Evolutionary conservation across 1,140 invertebrate species (phyloP).

Genomic region (Doryteuthis pealeii): DNA sequence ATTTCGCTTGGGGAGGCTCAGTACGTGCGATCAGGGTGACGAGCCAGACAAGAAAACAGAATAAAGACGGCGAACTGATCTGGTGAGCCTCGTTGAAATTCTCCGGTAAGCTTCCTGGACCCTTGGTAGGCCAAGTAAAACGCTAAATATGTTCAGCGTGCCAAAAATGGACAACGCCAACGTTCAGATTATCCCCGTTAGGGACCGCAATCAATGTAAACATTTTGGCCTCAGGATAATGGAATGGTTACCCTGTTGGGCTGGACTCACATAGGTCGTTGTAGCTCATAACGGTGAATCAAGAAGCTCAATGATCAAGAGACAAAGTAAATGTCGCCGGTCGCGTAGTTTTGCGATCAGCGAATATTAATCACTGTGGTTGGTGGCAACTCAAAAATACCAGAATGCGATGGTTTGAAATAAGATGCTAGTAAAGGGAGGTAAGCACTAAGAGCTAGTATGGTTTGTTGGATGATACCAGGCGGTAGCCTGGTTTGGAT

Average conservation of each 20-base stretch:
- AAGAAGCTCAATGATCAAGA: background rate
- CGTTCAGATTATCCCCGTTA: background rate
- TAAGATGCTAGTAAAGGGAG: background rate
- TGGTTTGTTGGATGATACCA: background rate
- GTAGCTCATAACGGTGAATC: background rate
- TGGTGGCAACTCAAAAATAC: background rate
- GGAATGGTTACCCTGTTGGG: background rate
- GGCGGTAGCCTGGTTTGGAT: background rate
- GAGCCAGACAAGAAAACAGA: background rate
- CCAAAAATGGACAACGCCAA: background rate
- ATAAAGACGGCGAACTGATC: background rate
- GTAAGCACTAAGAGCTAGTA: background rate
- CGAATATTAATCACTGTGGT: background rate
- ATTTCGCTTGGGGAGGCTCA: background rate
- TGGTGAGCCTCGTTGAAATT: slow-evolving; percentile 8
- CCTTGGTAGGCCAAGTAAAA: background rate
- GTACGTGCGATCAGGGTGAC: background rate
- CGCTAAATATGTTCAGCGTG: background rate
- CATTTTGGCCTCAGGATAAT: background rate
- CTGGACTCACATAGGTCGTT: background rate
- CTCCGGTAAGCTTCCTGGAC: background rate
- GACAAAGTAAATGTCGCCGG: background rate
- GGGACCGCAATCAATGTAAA: background rate
- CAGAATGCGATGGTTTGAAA: background rate
- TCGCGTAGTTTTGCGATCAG: background rate